These are phyloP conservation scores for Pterocles orientalis DNA, from an alignment of 2,113 vertebrate genomes.

Conservation along the genomic window DNA sequence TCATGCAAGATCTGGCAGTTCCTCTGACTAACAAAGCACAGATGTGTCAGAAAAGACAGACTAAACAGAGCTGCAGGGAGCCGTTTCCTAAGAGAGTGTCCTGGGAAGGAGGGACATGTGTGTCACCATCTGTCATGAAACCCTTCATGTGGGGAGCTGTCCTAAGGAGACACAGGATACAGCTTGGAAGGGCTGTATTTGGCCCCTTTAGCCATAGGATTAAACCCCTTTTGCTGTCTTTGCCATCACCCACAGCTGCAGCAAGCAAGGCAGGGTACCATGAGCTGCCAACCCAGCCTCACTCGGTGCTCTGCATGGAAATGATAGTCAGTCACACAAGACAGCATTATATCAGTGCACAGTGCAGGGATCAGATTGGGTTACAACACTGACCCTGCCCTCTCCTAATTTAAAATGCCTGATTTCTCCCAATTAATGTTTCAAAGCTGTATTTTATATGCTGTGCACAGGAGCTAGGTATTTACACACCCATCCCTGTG, in stretches of 20 bases:
- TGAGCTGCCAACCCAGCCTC: not conserved
- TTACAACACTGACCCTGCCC: not conserved
- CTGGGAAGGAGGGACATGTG: fast-evolving
- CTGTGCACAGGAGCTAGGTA: not conserved
- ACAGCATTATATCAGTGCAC: not conserved
- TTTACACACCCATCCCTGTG: not conserved
- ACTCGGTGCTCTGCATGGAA: not conserved
- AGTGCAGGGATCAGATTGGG: not conserved
- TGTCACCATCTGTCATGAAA: not conserved
- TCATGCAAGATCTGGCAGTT: not conserved
- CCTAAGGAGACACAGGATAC: not conserved
- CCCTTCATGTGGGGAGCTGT: not conserved
- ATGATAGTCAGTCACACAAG: fast-evolving
- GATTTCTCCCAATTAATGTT: not conserved
- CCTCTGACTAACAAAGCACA: not conserved
- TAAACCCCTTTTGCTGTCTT: not conserved
- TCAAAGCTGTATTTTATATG: not conserved
- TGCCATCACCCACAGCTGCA: not conserved
- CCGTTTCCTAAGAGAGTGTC: not conserved
- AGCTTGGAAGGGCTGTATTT: not conserved
- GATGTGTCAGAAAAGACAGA: not conserved
- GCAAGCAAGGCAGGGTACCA: not conserved
- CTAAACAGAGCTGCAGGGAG: not conserved
- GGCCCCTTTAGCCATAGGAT: not conserved
- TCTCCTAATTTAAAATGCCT: not conserved